A percentile compares a stretch with the other conserved stretches of the same genome.
Evolutionary conservation across 2,113 vertebrate species (phyloP).

Genomic region (Eudyptes chrysolophus): DNA sequence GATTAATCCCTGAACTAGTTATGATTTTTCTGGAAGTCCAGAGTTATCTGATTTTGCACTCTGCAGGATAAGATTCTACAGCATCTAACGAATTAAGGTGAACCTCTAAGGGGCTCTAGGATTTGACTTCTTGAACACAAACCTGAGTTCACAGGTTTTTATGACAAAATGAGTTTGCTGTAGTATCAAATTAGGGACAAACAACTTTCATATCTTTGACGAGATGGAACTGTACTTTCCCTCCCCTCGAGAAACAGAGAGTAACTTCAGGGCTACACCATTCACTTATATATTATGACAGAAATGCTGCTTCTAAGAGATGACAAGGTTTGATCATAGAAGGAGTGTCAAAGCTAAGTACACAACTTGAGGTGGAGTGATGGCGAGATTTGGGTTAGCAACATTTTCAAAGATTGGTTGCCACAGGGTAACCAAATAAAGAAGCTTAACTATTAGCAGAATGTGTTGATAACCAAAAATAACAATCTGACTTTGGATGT

Average conservation of each 20-base stretch:
- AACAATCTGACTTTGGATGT: background rate
- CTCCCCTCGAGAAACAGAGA: background rate
- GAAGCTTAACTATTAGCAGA: background rate
- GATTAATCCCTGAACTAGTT: background rate
- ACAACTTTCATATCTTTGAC: background rate
- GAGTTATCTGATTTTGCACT: background rate
- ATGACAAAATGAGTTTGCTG: background rate
- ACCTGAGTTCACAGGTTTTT: background rate
- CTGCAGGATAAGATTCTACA: background rate
- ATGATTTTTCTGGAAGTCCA: background rate
- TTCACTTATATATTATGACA: background rate
- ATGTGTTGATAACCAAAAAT: background rate
- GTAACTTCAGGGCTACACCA: background rate
- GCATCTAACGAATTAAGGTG: background rate
- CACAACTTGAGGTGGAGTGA: background rate
- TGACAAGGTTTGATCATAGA: background rate
- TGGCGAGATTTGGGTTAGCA: background rate
- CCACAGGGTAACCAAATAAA: background rate
- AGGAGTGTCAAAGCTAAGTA: background rate
- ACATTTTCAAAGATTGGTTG: background rate
- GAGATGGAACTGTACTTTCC: background rate
- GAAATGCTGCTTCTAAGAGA: background rate
- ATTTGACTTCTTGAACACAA: background rate
- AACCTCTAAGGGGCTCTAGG: background rate
- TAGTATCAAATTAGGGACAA: background rate